Conservation (phyloP, 2,113 vertebrate genomes). For the Onychostruthus taczanowskii region DNA sequence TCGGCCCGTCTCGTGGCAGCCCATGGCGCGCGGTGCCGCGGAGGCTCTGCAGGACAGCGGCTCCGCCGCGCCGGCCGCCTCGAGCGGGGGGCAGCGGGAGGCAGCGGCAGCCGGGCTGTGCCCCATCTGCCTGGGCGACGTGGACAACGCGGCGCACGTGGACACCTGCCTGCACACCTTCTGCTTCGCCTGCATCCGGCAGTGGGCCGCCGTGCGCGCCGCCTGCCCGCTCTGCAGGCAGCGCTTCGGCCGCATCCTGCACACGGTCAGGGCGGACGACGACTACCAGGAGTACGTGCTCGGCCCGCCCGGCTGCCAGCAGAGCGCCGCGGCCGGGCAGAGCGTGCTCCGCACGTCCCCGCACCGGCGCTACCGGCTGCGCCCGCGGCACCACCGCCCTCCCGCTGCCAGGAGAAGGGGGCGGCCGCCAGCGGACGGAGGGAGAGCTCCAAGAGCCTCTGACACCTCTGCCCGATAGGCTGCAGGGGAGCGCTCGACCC, state of each 20-base stretch:
- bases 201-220: rapidly evolving
- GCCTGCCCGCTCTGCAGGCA: background rate
- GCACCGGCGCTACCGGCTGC: rapidly evolving
- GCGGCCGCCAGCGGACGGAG: rapidly evolving
- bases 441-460: rapidly evolving
- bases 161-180: background rate
- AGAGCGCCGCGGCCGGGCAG: rapidly evolving
- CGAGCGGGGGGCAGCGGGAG: background rate
- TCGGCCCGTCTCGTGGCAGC: background rate
- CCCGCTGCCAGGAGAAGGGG: rapidly evolving
- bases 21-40: rapidly evolving
- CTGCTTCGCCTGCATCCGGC: background rate
- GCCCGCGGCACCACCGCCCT: rapidly evolving
- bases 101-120: rapidly evolving
- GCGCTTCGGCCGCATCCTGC: background rate
- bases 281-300: background rate
- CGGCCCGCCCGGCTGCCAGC: rapidly evolving
- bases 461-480: rapidly evolving
- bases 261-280: background rate
- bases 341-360: rapidly evolving
- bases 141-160: background rate
- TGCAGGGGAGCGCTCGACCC: rapidly evolving
- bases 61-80: rapidly evolving
- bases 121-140: background rate
- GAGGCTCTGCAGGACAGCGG: background rate